Conservation (phyloP, 2,113 vertebrate species). For the Corythaixoides concolor region DNA sequence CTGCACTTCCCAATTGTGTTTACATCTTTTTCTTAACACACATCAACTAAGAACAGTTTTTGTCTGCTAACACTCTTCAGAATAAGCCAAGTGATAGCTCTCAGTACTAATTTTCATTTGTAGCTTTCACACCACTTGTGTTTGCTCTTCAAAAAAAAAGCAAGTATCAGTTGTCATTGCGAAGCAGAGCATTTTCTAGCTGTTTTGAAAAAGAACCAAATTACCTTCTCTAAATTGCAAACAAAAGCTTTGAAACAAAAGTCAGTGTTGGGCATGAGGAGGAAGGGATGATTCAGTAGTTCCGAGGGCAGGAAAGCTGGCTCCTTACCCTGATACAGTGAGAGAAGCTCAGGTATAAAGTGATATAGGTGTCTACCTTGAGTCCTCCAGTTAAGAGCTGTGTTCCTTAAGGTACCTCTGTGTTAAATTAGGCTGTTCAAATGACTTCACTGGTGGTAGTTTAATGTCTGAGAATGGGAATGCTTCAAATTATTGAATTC, state of each 20-base stretch:
- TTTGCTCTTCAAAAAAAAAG: neutral
- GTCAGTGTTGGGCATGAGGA: neutral
- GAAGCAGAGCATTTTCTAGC: neutral
- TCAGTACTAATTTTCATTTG: neutral
- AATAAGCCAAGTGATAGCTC: neutral
- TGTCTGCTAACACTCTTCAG: neutral
- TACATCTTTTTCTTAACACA: neutral
- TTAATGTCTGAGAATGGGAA: neutral
- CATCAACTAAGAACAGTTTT: neutral
- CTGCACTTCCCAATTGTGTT: neutral
- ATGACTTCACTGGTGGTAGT: neutral
- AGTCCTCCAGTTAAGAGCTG: neutral
- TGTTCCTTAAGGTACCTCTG: neutral
- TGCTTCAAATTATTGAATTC: neutral
- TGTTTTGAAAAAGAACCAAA: neutral
- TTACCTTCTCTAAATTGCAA: neutral
- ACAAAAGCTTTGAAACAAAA: neutral
- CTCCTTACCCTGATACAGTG: neutral
- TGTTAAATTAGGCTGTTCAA: neutral
- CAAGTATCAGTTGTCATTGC: neutral
- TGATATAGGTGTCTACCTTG: neutral
- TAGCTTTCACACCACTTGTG: neutral
- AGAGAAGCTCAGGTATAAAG: neutral
- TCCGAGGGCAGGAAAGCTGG: neutral
- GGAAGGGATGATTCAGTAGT: neutral